Evolutionary conservation across 2,113 vertebrate species (phyloP), one percentile per base, ranked within the genome.

Genomic region (Zeus faber): DNA sequence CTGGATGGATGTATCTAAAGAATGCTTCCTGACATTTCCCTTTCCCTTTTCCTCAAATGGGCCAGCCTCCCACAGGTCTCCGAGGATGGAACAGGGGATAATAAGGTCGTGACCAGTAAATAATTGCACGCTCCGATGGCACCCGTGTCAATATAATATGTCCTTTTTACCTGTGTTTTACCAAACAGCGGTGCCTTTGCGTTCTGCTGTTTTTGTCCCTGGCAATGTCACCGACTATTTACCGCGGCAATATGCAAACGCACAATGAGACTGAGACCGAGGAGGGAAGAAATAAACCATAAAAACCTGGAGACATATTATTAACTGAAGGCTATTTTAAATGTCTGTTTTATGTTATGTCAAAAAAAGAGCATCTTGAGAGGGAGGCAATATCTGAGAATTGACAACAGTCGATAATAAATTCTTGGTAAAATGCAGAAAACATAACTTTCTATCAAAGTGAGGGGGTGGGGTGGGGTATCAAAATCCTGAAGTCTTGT

Each of bases 91-190:
- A 84, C 81, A 57, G 58, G 84, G 87, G 84, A 89, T 89, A 93
- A 91, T 91, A 92, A 91, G 90, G 87, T 90, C 87, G 90, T 69
- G 87, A 87, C 85, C 85, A 85, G 89, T 90, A 94, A 94, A 91
- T 91, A 93, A 92, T 77, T 90, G 84, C 85, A 80, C 75, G 83
- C 69, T 90, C 76, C 85, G 79, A 83, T 80, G 84, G 79, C 89
- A 90, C 86, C 90, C 88, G 88, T 82, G 90, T 87, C 88, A 92
- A 86, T 84, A 87, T 80, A 76, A 89, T 86, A 81, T 70, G 82
- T 84, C 87, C 87, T 91, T 90, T n/a, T n/a, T n/a, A 89, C 80
- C 81, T 72, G 55, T 61, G 81, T 82, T 78, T 88, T 86, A 90
- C 84, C 79, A 86, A 81, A 84, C 68, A 81, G 60, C 75, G 65